Base-by-base conservation (phyloP, 2,888 invertebrate genomes). In the Trissolcus brochymenae region DNA sequence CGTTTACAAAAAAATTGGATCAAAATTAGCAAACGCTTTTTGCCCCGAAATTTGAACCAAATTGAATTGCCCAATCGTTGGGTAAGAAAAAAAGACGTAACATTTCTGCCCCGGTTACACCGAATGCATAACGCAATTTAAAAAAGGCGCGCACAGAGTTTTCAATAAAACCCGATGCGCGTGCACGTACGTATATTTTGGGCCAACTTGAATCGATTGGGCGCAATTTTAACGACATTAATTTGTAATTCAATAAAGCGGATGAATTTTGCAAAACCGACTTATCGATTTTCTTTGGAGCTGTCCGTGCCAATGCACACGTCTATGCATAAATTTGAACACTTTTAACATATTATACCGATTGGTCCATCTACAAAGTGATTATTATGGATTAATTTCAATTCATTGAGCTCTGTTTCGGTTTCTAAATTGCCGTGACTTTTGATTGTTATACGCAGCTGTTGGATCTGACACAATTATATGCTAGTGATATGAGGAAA, bases 211-310 rank as follows among this genome's bases (percentile, higher is more conserved):
- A 54, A 72, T 73, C 73, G 61, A 66, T 60, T 11, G 51, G 16
- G 41, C 16, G 50, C 60, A 43, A 64, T 75, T 68, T 64, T 64
- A 68, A 64, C 49, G 43, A 64, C 64, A 64, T 75, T 68, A 68
- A 57, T 64, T 64, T 51, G 50, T 75, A 68, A 75, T 75, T 62
- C 53, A 68, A 75, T 75, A 62, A 68, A 59, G 68, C 57, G 68
- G 68, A 75, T 68, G 68, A 68, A 75, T 64, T 62, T 35, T 75
- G 59, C 64, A 75, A 68, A 75, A 68, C 53, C 64, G 68, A 75
- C 75, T 17, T 75, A 75, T 75, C 59, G 75, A 75, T 74, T 75
- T 75, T 75, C 68, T 68, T 68, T 35, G 35, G 57, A 49, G 62
- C 17, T 50, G 66, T 57, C 57, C 56, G 61, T 53, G 51, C 7